Conservation (phyloP, 2,888 invertebrate species). For the Lasioglossum malachurum region DNA sequence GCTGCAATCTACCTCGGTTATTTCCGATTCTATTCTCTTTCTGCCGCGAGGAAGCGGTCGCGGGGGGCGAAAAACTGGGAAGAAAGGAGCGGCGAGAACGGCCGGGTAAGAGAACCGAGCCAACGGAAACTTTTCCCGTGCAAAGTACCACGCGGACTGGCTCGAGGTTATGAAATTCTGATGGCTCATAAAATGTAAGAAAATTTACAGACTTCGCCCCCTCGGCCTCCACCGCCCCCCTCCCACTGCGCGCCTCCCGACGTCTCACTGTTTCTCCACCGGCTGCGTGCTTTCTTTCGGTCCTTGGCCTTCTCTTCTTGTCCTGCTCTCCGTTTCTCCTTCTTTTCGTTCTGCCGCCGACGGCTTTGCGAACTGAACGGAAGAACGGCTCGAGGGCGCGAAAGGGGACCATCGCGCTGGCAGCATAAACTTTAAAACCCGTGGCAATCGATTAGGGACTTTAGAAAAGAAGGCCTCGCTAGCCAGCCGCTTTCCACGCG, state of each 20-base stretch:
- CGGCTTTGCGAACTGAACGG: slow-evolving; percentile 83
- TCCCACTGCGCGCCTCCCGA: slow-evolving; percentile 28
- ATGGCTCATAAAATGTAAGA: slow-evolving; percentile 85
- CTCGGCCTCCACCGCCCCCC: slow-evolving; percentile 39
- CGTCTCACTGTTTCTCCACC: slow-evolving; percentile 40
- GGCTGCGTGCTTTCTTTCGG: slow-evolving; percentile 33
- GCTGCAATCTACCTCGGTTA: slow-evolving; percentile 38
- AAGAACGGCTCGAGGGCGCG: slow-evolving; percentile 60
- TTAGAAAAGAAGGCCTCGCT: slow-evolving; percentile 72
- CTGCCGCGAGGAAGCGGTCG: slow-evolving; percentile 43
- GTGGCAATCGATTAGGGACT: slow-evolving; percentile 82
- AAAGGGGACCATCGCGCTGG: slow-evolving; percentile 66
- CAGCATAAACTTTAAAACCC: slow-evolving; percentile 82
- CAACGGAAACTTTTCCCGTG: slow-evolving; percentile 83
- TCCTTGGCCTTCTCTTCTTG: slow-evolving; percentile 58
- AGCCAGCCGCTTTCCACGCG: not conserved
- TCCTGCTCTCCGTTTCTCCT: slow-evolving; percentile 59
- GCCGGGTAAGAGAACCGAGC: slow-evolving; percentile 73
- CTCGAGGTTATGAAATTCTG: slow-evolving; percentile 85
- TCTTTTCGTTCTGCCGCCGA: slow-evolving; percentile 82
- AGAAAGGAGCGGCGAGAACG: slow-evolving; percentile 58
- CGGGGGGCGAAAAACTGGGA: slow-evolving; percentile 54
- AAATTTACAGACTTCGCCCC: slow-evolving; percentile 84
- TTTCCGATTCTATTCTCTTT: slow-evolving; percentile 47
- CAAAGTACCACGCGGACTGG: slow-evolving; percentile 85